Base-by-base conservation (phyloP, 2,888 invertebrate species). In the Hipparchia sbordonii region DNA sequence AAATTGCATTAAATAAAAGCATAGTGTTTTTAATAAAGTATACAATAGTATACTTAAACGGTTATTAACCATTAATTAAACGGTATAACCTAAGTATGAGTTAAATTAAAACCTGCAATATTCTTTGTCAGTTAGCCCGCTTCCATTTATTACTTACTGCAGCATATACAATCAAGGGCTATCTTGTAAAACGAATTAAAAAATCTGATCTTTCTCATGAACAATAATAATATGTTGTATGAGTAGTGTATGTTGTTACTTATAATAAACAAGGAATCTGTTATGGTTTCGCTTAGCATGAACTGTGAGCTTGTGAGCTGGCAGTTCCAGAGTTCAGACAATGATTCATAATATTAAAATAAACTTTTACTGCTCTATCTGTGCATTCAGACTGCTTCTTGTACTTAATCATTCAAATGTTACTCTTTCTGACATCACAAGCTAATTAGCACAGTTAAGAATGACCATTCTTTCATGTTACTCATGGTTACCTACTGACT, bases 271-370 rank as follows among this genome's bases (percentile, higher is more conserved):
- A 79, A 77, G 73, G 75, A 75, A 62, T 77, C 70, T 74, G 76
- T 78, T 75, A 76, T 79, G 70, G 74, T 74, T 77, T 71, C 71
- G 65, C 67, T 73, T 77, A 77, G 71, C 73, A 65, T 67, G 77
- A 76, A 77, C 71, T 70, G 75, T 76, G 77, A 76, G 77, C 71
- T 76, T 70, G 75, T 76, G 77, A 76, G 77, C 71, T 76, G 78
- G 76, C 77, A 71, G 70, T 72, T 73, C 4, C 48, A 48, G 39
- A 39, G 6, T 48, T 48, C 48, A 71, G 76, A 72, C 67, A 72
- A 79, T 91, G 90, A 91, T 85, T 91, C 90, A 91, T 80, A 76
- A 80, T 81, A 85, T 89, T 75, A 85, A 89, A 91, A 90, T 90
- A 89, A 86, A 87, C 82, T 74, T 75, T 76, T 79, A 78, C 79